Evolutionary conservation across 1,140 invertebrate species (phyloP).

Genomic region (Marisa cornuarietis): DNA sequence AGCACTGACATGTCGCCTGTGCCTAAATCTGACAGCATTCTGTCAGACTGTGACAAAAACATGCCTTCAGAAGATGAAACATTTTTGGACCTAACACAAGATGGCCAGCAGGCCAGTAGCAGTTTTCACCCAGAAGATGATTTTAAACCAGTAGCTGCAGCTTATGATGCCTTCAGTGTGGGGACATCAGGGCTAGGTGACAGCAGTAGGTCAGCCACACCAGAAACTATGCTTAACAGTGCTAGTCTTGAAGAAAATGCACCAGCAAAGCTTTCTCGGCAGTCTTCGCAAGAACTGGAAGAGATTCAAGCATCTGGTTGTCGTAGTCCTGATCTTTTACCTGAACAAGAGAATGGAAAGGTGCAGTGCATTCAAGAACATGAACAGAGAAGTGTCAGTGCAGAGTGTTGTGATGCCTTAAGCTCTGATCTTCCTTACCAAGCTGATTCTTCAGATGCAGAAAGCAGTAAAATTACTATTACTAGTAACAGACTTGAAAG

Average conservation of each 20-base stretch:
- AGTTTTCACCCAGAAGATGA: not conserved
- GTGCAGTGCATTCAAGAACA: no score
- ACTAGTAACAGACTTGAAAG: not conserved
- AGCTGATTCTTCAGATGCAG: not conserved
- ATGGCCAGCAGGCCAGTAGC: slow-evolving; percentile 1
- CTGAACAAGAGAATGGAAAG: no score
- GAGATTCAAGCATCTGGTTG: no score
- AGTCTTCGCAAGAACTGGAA: no score
- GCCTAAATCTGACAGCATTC: slow-evolving; percentile 28
- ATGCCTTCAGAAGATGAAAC: slow-evolving; percentile 9
- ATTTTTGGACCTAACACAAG: slow-evolving; percentile 13
- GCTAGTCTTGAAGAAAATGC: no score
- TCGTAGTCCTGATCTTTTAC: no score
- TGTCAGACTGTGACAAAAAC: slow-evolving; percentile 19
- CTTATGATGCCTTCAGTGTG: not conserved
- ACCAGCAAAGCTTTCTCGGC: no score
- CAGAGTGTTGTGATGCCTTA: no score
- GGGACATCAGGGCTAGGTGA: not conserved
- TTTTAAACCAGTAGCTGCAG: not conserved
- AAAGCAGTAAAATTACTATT: not conserved
- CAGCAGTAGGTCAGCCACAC: not conserved
- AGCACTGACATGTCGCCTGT: slow-evolving; percentile 50
- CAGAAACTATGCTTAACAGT: not conserved
- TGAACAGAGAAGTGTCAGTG: no score
- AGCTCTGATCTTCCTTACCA: no score